Percentiles rank a stretch among this genome's conserved stretches.
Evolutionary conservation across 2,888 invertebrate species (phyloP).

Genomic region (Orthosia incerta): DNA sequence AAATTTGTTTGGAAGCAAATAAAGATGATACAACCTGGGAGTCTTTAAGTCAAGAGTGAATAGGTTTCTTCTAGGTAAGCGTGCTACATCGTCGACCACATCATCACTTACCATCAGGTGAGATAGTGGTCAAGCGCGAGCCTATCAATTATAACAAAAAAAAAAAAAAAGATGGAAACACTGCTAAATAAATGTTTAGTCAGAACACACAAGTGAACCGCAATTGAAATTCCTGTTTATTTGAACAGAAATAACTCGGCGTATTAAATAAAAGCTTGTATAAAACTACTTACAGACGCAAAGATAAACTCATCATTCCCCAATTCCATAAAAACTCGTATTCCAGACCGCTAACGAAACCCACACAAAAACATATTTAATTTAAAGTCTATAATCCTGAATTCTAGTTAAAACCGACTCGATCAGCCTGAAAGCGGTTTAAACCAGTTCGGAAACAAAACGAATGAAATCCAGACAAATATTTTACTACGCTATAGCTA

Average conservation of each 20-base stretch:
- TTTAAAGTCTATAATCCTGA: slow-evolving; percentile 50
- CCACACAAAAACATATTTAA: slow-evolving; percentile 52
- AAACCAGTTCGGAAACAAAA: slow-evolving; percentile 43
- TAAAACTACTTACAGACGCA: neutral
- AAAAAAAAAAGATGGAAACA: no score
- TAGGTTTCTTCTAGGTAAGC: no score
- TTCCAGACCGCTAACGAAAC: slow-evolving; percentile 16
- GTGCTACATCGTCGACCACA: no score
- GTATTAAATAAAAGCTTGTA: neutral
- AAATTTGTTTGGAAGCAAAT: neutral
- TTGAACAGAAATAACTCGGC: neutral
- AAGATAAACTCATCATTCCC: slow-evolving; percentile 11
- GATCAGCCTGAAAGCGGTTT: slow-evolving; percentile 51
- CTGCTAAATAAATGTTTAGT: neutral
- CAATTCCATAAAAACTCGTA: slow-evolving; percentile 17
- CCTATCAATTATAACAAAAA: no score
- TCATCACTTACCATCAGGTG: no score
- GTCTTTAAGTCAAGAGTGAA: no score
- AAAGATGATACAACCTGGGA: no score
- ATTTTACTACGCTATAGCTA: slow-evolving; percentile 41
- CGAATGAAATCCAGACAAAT: slow-evolving; percentile 46
- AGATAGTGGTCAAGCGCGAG: no score
- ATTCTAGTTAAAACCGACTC: slow-evolving; percentile 53
- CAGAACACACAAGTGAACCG: neutral
- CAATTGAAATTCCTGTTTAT: neutral